Evolutionary conservation across 2,113 vertebrate genomes (phyloP), one percentile per base, ranked within the genome.

Genomic region (Gallinago undulata): DNA sequence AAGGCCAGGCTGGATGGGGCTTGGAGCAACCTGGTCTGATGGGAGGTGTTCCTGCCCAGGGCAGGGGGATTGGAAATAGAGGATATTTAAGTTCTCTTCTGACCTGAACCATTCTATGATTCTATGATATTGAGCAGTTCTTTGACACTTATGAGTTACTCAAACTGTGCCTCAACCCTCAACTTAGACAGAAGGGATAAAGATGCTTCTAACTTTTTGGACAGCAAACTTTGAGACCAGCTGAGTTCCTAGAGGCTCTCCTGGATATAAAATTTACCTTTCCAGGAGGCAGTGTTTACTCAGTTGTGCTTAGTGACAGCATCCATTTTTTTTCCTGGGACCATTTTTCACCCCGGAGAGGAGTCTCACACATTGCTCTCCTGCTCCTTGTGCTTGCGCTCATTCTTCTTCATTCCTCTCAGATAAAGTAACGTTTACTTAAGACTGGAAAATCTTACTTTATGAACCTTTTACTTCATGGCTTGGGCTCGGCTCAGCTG

Each of bases 381-480:
- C 76, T 53, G 47, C 75, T 63, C 39, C 84, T 47, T 33, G 18
- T 68, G 43, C 35, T 87, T 24, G 0, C 0, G 0, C 37, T 87
- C 90, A 35, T 87, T 80, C 95, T 92, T 21, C 7, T 37, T 95
- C 88, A 72, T 94, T 89, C 88, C 89, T 89, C 89, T 94, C 86
- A 84, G 66, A 89, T 79, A 95, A 91, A 94, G 80, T 76, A 89
- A 95, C 62, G 21, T 87, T 84, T 87, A 41, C 62, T 79, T 48
- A 82, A 87, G 53, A 37, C 89, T 93, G 86, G 86, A 94, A 95
- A 96, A 94, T 76, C 77, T 90, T 94, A 95, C 89, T 93, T 92
- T 35, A 83, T 73, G 69, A 93, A 56, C 57, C 25, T 93, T 97
- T 96, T 82, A 27, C 90, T 95, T 92, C 90, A 88, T 39, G 59